Conservation (phyloP, 2,797 vertebrate species). For the Hippoglossus hippoglossus region DNA sequence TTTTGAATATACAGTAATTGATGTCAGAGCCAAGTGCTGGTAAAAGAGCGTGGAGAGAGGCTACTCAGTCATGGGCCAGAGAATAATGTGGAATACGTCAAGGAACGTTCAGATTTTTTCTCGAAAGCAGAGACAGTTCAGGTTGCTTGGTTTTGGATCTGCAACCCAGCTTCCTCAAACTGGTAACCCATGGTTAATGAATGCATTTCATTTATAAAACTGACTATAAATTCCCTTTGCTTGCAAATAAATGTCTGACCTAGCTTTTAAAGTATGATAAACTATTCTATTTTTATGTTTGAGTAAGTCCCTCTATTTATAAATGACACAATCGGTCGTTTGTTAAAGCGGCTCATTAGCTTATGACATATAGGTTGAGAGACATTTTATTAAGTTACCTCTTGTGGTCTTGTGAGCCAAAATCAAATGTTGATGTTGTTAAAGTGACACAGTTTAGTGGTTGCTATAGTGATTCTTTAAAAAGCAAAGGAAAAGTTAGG, state of each 20-base stretch:
- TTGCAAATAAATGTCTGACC: neutral
- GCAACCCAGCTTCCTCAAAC: neutral
- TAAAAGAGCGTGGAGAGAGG: neutral
- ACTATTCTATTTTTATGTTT: too few species aligned
- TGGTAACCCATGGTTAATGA: too few species aligned
- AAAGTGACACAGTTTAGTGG: too few species aligned
- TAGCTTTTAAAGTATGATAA: neutral
- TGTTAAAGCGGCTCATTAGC: neutral
- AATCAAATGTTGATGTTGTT: too few species aligned
- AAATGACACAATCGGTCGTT: neutral
- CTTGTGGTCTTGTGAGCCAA: too few species aligned
- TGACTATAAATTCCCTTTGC: neutral
- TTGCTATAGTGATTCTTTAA: too few species aligned
- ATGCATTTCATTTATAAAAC: neutral
- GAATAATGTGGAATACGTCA: neutral
- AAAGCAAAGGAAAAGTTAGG: too few species aligned
- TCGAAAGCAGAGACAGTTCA: neutral
- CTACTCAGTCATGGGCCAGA: neutral
- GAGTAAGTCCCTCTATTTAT: too few species aligned
- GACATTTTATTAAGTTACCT: too few species aligned
- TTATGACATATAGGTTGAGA: too few species aligned
- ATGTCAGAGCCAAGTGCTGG: constrained; percentile 2
- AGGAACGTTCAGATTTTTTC: neutral
- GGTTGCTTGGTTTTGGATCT: neutral
- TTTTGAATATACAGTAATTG: constrained; percentile 10